Conservation (phyloP, 92 coral and sea anemone species). For the Bergia sp. region DNA sequence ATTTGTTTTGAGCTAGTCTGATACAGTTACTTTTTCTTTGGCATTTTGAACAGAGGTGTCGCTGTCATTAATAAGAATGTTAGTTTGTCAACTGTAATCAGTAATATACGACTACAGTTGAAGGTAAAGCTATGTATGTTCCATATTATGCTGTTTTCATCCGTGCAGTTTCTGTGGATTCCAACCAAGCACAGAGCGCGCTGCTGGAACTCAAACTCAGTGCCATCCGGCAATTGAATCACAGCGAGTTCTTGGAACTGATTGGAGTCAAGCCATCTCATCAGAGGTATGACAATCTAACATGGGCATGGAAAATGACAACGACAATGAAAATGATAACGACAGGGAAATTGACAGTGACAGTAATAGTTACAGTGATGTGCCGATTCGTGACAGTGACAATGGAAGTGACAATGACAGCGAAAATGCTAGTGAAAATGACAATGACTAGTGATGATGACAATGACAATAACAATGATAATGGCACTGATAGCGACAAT, state of each 20-base stretch:
- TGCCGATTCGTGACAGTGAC: too few relatives aligned
- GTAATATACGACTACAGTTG: background rate
- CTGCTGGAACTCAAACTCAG: slow-evolving; percentile 41
- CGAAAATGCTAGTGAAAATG: background rate
- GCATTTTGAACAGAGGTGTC: too few relatives aligned
- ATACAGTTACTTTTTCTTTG: too few relatives aligned
- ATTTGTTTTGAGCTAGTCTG: too few relatives aligned
- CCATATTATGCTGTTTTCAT: background rate
- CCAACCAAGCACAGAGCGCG: slow-evolving; percentile 41
- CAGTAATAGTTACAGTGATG: background rate
- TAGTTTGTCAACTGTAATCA: too few relatives aligned
- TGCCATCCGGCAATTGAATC: slow-evolving; percentile 32
- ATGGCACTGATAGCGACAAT: background rate
- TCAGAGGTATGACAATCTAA: slow-evolving; percentile 5
- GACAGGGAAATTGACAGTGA: background rate
- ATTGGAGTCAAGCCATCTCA: slow-evolving; percentile 21
- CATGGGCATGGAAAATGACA: background rate
- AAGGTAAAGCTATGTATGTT: background rate
- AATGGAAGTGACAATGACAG: background rate
- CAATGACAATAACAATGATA: background rate
- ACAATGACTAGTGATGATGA: too few relatives aligned
- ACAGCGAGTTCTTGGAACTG: slow-evolving; percentile 34
- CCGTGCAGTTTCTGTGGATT: slow-evolving; percentile 36
- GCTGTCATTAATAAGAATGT: too few relatives aligned
- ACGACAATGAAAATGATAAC: background rate